Evolutionary conservation across 2,888 invertebrate genomes (phyloP).

Genomic region (Drosophila aldrichi): DNA sequence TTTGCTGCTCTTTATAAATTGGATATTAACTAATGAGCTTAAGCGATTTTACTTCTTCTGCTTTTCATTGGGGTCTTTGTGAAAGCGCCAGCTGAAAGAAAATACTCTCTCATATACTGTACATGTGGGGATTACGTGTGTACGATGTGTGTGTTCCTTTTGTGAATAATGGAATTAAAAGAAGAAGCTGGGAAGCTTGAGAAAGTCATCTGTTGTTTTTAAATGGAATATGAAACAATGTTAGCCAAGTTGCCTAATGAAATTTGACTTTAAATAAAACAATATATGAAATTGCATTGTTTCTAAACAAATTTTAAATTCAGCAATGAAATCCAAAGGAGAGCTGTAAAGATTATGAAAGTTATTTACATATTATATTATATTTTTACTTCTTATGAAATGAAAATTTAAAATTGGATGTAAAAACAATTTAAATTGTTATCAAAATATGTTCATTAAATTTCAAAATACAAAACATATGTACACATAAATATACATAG

Average conservation of each 20-base stretch:
- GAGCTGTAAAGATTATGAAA: too few relatives aligned
- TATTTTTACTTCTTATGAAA: too few relatives aligned
- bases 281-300: too few relatives aligned
- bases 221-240: constrained; percentile 28
- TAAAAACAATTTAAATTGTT: too few relatives aligned
- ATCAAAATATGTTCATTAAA: too few relatives aligned
- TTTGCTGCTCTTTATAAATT: constrained; percentile 66
- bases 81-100: constrained; percentile 61
- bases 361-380: too few relatives aligned
- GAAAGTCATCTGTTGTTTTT: constrained; percentile 49
- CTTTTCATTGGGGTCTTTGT: constrained; percentile 30
- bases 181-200: constrained; percentile 34
- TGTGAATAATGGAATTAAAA: constrained; percentile 42
- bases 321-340: too few relatives aligned
- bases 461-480: too few relatives aligned
- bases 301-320: too few relatives aligned
- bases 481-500: too few relatives aligned
- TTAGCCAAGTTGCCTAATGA: background rate
- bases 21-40: constrained; percentile 80
- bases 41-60: constrained; percentile 59
- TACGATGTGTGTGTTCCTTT: constrained; percentile 54
- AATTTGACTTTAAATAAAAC: background rate
- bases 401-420: too few relatives aligned
- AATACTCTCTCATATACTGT: constrained; percentile 16
- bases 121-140: constrained; percentile 11